Evolutionary conservation across 1,140 invertebrate genomes (phyloP), one percentile per base, ranked within the genome.

Genomic region (Cydia amplana): DNA sequence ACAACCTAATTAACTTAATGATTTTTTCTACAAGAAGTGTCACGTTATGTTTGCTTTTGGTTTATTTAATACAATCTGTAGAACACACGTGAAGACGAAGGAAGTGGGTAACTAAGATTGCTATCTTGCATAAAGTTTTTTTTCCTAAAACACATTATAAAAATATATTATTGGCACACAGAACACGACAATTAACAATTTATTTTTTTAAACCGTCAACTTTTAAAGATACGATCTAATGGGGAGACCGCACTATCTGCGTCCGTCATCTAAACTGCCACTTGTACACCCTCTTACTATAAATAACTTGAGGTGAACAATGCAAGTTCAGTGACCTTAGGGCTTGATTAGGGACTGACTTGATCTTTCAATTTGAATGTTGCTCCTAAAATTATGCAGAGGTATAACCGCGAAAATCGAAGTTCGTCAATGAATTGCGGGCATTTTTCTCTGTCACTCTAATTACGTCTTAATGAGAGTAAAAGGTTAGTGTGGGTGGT

Each of bases 241-340:
- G 55, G 55, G 55, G 55, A 9, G 55, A 2, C 55, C 55, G 23
- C 55, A 60, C 55, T 60, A 60, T 60, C 55, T 10, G 55, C 1
- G 1, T 5, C 55, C 16, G 49, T 18, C 49, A 60, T 60, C 55
- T 60, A 23, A 23, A 60, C 55, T n/a, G 20, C 2, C 51, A 55
- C 51, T 55, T 18, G 46, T 14, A 16, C 14, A 23, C 55, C 55
- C 55, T 60, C 55, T 55, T 55, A 23, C 55, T 60, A 60, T 60
- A 60, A 60, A 60, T 60, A 60, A 60, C 18, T 60, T 60, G 6
- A 60, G 55, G 20, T 60, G 23, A 60, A 60, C 55, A 60, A 55
- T 55, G 55, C 7, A 60, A 23, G 55, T 20, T 60, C 20, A 60
- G 9, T 60, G 55, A 60, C 55, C 55, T 60, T 7, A 18, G 43